Conservation (phyloP, 1,140 invertebrate genomes). For the Pogonus chalceus region DNA sequence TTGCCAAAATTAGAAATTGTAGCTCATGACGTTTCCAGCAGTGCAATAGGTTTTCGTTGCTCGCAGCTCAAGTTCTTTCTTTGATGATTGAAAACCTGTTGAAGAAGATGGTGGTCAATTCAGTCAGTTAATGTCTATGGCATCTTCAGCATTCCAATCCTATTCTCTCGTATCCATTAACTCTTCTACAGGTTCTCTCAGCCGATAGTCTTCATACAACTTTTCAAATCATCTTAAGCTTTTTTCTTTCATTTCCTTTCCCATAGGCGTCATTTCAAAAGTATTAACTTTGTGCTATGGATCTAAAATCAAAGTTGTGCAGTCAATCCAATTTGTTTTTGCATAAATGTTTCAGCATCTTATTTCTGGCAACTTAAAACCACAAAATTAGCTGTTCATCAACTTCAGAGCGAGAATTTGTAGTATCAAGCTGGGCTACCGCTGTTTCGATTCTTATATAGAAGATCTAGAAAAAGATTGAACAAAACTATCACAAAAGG, state of each 20-base stretch:
- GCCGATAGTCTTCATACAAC: slow-evolving; percentile 27
- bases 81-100: slow-evolving; percentile 23
- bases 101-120: slow-evolving; percentile 27
- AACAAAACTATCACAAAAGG: slow-evolving; percentile 27
- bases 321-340: slow-evolving; percentile 33
- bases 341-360: slow-evolving; percentile 32
- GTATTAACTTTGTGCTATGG: slow-evolving; percentile 31
- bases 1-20: slow-evolving; percentile 26
- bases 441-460: slow-evolving; percentile 29
- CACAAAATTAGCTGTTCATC: slow-evolving; percentile 27
- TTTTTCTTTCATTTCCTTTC: slow-evolving; percentile 28
- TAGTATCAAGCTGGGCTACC: slow-evolving; percentile 23
- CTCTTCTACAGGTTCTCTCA: slow-evolving; percentile 24
- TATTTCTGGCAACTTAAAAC: slow-evolving; percentile 29
- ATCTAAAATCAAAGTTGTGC: slow-evolving; percentile 30
- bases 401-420: slow-evolving; percentile 25
- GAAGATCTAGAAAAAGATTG: slow-evolving; percentile 32
- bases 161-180: slow-evolving; percentile 24
- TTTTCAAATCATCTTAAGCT: slow-evolving; percentile 24
- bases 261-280: slow-evolving; percentile 31
- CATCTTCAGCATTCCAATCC: slow-evolving; percentile 27
- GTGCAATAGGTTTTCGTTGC: slow-evolving; percentile 19
- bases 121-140: slow-evolving; percentile 26
- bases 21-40: slow-evolving; percentile 24
- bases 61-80: slow-evolving; percentile 25